Base-by-base conservation (phyloP, 1,140 invertebrate species). In the Papilio xuthus region DNA sequence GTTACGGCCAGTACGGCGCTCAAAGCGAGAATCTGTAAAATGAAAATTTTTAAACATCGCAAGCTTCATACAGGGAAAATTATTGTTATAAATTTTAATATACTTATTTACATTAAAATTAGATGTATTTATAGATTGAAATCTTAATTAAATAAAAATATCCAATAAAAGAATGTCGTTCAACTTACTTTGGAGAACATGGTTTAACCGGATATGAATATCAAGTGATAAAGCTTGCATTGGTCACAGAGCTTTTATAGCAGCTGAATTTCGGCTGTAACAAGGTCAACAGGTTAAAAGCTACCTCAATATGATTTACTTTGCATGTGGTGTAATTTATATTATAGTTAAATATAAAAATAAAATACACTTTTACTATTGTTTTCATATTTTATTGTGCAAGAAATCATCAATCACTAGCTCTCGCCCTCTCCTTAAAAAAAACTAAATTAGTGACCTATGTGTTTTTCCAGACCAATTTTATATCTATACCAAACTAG, bases 1-100 rank as follows among this genome's bases (percentile, higher is more conserved):
- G 85, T 81, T 56, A 85, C 87, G 4, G 87, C 88, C 78, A 87
- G 80, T 42, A 90, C 80, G 32, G 88, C 87, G 82, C 87, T 86
- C 69, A 91, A 23, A 72, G 83, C 83, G 77, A 90, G 74, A 23
- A 91, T 76, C 89, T 91, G 81, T 56, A 85, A 87, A 37, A 37
- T 37, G 72, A 82, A 79, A 28, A 41, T 76, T 0, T 28, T 56
- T 12, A 76, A 26, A 53, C 50, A 77, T 47, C 47, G 6, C n/a
- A n/a, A n/a, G n/a, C n/a, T n/a, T n/a, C n/a, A n/a, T n/a, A n/a
- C n/a, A n/a, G 4, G 15, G 18, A 50, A 18, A 18, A 50, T 4
- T 4, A 37, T 3, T 15, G 1, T 50, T 50, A 50, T 50, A 18
- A 50, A 18, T 50, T 18, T 15, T 18, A 50, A 50, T 13, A 50